Base-by-base conservation (phyloP, 2,888 invertebrate species). In the Brachypterus glaber region DNA sequence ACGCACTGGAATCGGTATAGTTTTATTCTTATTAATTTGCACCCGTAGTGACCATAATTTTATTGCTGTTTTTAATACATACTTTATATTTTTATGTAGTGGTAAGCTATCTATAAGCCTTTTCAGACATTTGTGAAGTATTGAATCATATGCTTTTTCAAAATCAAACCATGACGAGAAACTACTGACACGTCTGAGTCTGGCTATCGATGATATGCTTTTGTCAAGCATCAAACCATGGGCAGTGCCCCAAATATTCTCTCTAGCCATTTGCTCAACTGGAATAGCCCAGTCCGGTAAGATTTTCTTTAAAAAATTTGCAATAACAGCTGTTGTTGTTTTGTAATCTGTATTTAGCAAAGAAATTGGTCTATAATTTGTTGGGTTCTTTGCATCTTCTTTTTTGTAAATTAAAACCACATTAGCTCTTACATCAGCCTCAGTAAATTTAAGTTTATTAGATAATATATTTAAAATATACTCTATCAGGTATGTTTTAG, bases 351-450 rank as follows among this genome's bases (percentile, higher is more conserved):
- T 39, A 32, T 56, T 56, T 8, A 49, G 40, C 2, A 56, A 30
- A 0, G 54, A 42, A 5, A 55, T 55, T 9, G 51, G 53, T 24
- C 49, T 31, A 27, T 54, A 55, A 25, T 51, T 55, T 0, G 40
- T 34, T 1, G 51, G 53, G 25, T 54, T 46, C 1, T 13, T 5
- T 14, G 15, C 15, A 18, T 50, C 47, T 2, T 53, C 53, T 39
- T 51, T 52, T 37, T 55, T 55, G 26, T 52, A 41, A 3, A 57
- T 27, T 7, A 54, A 33, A 4, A 50, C 33, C 3, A 53, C 31
- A 1, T 46, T 48, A 1, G 52, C 47, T 18, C 46, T 30, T 4
- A 41, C 42, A 17, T 54, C 52, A 2, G 31, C 33, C 33, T 52
- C 45, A 0, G 2, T 36, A 12, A 40, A 18, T 2, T 14, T 32